phyloP scores from a whole-genome alignment of 2,797 vertebrate genomes.

The Coranthus polyacanthus region DNA sequence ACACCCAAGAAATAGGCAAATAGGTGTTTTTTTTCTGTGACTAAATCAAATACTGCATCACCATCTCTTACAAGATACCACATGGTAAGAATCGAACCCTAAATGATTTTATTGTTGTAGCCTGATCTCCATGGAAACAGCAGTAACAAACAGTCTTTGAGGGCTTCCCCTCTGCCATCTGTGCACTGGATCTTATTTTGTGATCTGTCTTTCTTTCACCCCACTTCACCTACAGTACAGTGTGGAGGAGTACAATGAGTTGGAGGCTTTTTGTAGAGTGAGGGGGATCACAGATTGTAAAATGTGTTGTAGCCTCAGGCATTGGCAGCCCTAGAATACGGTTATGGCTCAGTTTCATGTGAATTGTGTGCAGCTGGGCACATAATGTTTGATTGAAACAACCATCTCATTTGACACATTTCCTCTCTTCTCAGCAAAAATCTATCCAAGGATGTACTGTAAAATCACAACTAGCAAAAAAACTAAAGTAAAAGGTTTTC shows the following conservation, averaged over 20 bases:
- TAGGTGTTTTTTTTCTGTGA: background rate
- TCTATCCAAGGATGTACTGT: background rate
- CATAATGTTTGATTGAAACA: slow-evolving; percentile 23
- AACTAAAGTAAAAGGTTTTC: background rate
- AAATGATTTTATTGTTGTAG: slow-evolving; percentile 39
- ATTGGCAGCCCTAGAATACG: slow-evolving; percentile 37
- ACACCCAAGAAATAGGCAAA: background rate
- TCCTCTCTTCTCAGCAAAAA: slow-evolving; percentile 6
- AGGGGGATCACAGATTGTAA: slow-evolving; percentile 50
- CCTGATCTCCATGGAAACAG: slow-evolving; percentile 66
- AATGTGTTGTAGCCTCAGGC: slow-evolving; percentile 49
- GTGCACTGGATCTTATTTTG: slow-evolving; percentile 51
- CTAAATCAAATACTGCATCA: slow-evolving; percentile 32
- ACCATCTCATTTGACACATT: slow-evolving; percentile 17
- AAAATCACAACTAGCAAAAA: background rate
- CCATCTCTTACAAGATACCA: slow-evolving; percentile 21
- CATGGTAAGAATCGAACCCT: slow-evolving; percentile 40
- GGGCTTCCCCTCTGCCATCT: slow-evolving; percentile 38
- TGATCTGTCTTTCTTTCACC: slow-evolving; percentile 56
- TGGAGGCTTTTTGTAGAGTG: slow-evolving; percentile 45
- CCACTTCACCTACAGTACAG: slow-evolving; percentile 46
- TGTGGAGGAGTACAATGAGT: slow-evolving; percentile 49
- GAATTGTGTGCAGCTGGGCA: slow-evolving; percentile 24
- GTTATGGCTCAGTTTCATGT: slow-evolving; percentile 46
- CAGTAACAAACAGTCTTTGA: slow-evolving; percentile 48